These are phyloP conservation scores for Sisor rabdophorus DNA, from an alignment of 2,113 vertebrate species.

Conservation along the genomic window DNA sequence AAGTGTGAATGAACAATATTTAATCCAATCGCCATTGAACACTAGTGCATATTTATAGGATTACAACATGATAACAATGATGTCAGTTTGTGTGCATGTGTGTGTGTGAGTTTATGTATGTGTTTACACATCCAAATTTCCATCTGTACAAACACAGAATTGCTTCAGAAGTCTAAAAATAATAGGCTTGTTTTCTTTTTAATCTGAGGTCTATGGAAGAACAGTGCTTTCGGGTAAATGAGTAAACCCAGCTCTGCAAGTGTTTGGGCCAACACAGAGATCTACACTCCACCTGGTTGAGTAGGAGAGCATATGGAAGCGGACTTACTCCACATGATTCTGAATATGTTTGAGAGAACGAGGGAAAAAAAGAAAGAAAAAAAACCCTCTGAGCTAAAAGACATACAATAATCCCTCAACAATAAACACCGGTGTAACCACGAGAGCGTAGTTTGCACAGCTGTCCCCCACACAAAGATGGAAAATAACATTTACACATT, in stretches of 20 bases:
- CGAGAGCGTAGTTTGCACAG: conserved; percentile 53
- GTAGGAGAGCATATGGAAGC: conserved; percentile 24
- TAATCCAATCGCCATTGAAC: background rate
- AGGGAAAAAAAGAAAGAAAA: conserved; percentile 11
- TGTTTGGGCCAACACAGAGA: conserved; percentile 30
- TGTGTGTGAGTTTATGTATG: conserved; percentile 24
- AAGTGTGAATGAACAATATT: conserved; percentile 14
- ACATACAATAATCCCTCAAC: conserved; percentile 54
- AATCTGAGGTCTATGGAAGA: conserved; percentile 38
- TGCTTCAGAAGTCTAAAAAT: conserved; percentile 39
- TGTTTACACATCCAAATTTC: conserved; percentile 46
- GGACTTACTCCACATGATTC: conserved; percentile 22
- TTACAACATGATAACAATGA: conserved; percentile 33
- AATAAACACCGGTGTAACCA: conserved; percentile 54
- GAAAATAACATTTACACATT: conserved; percentile 57
- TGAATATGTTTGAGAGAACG: conserved; percentile 38
- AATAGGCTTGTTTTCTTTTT: conserved; percentile 48
- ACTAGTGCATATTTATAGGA: conserved; percentile 34
- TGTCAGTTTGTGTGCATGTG: conserved; percentile 24
- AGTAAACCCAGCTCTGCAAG: conserved; percentile 35
- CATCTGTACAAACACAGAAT: conserved; percentile 50
- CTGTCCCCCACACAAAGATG: conserved; percentile 51
- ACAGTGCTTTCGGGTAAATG: conserved; percentile 35
- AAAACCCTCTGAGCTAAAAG: conserved; percentile 33
- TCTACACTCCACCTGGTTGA: conserved; percentile 20